phyloP scores from a whole-genome alignment of 2,797 vertebrate species.

The Glossophaga mutica region DNA sequence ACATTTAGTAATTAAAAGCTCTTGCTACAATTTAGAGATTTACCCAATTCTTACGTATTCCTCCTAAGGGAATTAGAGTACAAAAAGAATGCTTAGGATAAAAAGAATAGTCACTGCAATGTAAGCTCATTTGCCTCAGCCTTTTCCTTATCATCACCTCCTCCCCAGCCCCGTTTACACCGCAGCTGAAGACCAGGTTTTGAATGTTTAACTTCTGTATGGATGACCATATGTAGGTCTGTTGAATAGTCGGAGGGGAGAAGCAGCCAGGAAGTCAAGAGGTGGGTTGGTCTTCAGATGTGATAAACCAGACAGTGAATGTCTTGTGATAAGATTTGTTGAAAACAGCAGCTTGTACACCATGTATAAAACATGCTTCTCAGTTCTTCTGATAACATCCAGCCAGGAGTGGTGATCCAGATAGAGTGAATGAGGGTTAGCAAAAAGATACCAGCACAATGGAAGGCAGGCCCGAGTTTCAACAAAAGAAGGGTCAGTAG shows the following conservation, averaged over 20 bases:
- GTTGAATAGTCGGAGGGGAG: neutral
- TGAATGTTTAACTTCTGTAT: neutral
- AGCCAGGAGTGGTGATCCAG: neutral
- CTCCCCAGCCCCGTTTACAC: neutral
- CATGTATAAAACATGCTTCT: neutral
- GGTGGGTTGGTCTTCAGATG: neutral
- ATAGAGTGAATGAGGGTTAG: neutral
- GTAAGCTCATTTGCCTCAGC: neutral
- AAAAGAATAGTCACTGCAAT: neutral
- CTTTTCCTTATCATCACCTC: neutral
- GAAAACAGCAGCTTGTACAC: neutral
- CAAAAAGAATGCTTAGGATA: neutral
- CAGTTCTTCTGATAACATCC: neutral
- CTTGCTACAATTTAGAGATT: slow-evolving; percentile 17
- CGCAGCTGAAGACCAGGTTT: neutral
- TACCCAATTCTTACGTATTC: neutral
- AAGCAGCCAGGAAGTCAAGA: neutral
- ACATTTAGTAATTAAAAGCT: neutral
- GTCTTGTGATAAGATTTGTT: neutral
- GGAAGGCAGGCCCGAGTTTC: neutral
- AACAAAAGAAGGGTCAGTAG: neutral
- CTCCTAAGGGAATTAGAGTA: neutral
- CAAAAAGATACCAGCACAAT: neutral
- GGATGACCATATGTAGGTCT: neutral
- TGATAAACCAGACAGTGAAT: neutral